Conservation (phyloP, 2,888 invertebrate genomes). For the Philaethria dido region DNA sequence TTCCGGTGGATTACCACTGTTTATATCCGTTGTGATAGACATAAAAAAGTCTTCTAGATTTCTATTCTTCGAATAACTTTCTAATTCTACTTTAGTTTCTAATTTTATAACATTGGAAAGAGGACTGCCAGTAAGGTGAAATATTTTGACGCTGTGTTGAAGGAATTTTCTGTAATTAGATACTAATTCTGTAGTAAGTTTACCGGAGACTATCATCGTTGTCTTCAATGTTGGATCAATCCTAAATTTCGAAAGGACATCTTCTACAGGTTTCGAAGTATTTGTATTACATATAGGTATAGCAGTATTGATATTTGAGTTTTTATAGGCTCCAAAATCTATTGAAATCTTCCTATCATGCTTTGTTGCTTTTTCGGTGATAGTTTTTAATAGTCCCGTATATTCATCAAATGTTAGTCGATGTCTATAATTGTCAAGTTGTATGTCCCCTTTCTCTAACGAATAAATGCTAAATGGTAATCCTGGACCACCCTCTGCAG, state of each 20-base stretch:
- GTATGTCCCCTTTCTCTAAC: slow-evolving; percentile 90
- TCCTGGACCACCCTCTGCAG: slow-evolving; percentile 45
- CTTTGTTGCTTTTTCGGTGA: slow-evolving; percentile 83
- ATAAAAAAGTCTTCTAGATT: slow-evolving; percentile 94
- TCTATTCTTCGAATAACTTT: slow-evolving; percentile 91
- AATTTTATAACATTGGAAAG: slow-evolving; percentile 89
- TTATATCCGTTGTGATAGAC: slow-evolving; percentile 92
- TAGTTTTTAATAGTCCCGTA: slow-evolving; percentile 91
- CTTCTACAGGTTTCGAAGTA: slow-evolving; percentile 90
- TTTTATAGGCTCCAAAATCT: slow-evolving; percentile 93
- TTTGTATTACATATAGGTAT: slow-evolving; percentile 98
- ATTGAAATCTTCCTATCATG: slow-evolving; percentile 67
- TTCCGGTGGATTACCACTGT: slow-evolving; percentile 90
- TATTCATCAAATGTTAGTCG: slow-evolving; percentile 91
- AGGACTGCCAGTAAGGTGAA: slow-evolving; percentile 86
- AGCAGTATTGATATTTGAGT: slow-evolving; percentile 94
- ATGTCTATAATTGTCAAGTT: slow-evolving; percentile 91
- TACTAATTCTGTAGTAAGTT: slow-evolving; percentile 91
- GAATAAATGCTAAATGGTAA: slow-evolving; percentile 82
- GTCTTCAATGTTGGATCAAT: slow-evolving; percentile 79
- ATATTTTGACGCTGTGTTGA: slow-evolving; percentile 91
- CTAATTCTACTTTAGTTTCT: slow-evolving; percentile 92
- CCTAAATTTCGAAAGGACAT: slow-evolving; percentile 88
- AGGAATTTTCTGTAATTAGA: slow-evolving; percentile 90
- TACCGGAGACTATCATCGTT: slow-evolving; percentile 92